Evolutionary conservation across 2,797 vertebrate species (phyloP), one percentile per base, ranked within the genome.

Genomic region (Peromyscus melanophrys): DNA sequence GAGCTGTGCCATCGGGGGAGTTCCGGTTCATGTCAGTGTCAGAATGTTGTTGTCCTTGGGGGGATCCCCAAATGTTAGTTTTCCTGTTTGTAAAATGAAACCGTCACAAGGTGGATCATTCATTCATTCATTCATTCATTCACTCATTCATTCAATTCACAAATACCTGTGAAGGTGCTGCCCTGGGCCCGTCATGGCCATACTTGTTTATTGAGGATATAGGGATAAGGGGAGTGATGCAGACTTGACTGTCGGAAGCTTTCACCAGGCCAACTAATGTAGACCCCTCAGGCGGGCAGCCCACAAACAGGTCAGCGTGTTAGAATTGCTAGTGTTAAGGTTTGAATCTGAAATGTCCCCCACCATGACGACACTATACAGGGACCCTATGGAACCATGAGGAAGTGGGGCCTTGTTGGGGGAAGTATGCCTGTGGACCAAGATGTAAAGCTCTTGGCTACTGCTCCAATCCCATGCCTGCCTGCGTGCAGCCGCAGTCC

Each of bases 41-140:
- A 71, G 55, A n/a, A 78, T 27, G 71, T 71, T 10, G 1, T 46
- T 57, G 87, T 57, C 93, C 57, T 27, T 11, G 3, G 17, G 55
- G 55, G 9, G 23, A 89, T n/a, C 61, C 31, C n/a, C 55, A 49
- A 73, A 73, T 43, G 52, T 75, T 34, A 1, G 17, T 82, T 90
- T 95, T n/a, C 16, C 52, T 67, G 4, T 75, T 57, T 86, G 78
- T 69, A 86, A 69, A 94, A 80, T 76, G 25, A 27, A 49, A 37
- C 87, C 0, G 0, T 46, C 37, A 10, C 1, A 4, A 77, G 11
- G 69, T 17, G 12, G 43, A 31, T 61, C 46, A 4, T 34, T 67
- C 0, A 29, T 73, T 88, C 14, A 52, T 52, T 29, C 55, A 9
- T 37, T 31, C 16, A 46, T 77, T 57, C 0, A 23, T 43, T n/a